Evolutionary conservation across 2,888 invertebrate species (phyloP), one percentile per base, ranked within the genome.

Genomic region (Ommatoiulus sabulosus): DNA sequence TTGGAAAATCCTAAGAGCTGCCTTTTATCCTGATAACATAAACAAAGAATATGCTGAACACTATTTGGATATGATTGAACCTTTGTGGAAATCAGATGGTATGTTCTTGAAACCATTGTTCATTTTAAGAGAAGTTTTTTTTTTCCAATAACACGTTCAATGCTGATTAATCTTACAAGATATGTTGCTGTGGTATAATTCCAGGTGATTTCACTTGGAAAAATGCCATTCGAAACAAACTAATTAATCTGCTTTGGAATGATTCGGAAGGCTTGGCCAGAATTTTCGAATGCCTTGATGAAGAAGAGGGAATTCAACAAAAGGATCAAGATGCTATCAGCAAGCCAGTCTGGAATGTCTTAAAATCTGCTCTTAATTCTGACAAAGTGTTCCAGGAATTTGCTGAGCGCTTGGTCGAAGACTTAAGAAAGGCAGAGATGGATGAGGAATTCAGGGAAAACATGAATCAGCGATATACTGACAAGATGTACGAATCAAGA

Each of bases 341-440:
- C 17, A 5, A 52, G 63, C 87, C 87, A n/a, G 87, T 48, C 15
- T 87, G 87, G 87, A 63, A 20, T 1, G 63, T 20, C 46, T 87
- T 87, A 87, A 63, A 87, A n/a, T 87, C 87, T 7, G 52, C 52
- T 6, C 17, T 87, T 43, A 3, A 46, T 52, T 46, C 87, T 17
- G 46, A 46, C 17, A 12, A 87, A 15, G 87, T 7, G 7, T 46
- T 87, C 7, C n/a, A 63, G n/a, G 63, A 63, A 20, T 63, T 4
- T n/a, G 63, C 17, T 6, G 20, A 15, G 5, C 7, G 63, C 7
- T 63, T 63, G 63, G 20, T 63, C 15, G 20, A 63, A 63, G 63
- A 63, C 52, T 15, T 17, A 12, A 10, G 17, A 1, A 5, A 52
- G 17, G 52, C 12, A 12, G 0, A 52, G 52, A 1, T 15, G 52